Evolutionary conservation across 2,888 invertebrate species (phyloP).

Genomic region (Linnaemya tessellans): DNA sequence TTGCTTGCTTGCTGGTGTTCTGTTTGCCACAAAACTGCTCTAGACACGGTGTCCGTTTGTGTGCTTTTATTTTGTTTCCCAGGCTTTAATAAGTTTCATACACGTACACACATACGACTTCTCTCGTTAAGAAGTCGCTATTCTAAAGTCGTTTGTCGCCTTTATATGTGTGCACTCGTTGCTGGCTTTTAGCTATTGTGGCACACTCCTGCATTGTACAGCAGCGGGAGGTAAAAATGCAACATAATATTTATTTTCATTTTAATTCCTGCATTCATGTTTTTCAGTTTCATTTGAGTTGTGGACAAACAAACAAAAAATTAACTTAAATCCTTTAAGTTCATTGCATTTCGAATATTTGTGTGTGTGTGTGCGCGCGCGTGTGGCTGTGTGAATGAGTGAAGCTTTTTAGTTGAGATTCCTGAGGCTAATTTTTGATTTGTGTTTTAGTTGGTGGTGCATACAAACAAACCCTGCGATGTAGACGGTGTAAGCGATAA

Average conservation of each 20-base stretch:
- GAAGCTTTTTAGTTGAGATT: constrained; percentile 57
- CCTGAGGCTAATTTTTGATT: constrained; percentile 71
- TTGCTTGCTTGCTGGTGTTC: constrained; percentile 8
- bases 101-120: background rate
- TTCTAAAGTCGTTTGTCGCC: constrained; percentile 20
- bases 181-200: constrained; percentile 57
- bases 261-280: constrained; percentile 66
- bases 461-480: constrained; percentile 26
- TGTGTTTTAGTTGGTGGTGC: constrained; percentile 61
- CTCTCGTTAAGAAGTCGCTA: constrained; percentile 29
- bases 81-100: constrained; percentile 63
- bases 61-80: constrained; percentile 66
- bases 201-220: constrained; percentile 68
- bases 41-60: constrained; percentile 68
- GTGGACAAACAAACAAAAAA: constrained; percentile 39
- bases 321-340: constrained; percentile 56
- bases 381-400: constrained; percentile 12
- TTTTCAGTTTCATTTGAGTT: constrained; percentile 50
- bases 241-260: constrained; percentile 70
- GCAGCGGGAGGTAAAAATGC: constrained; percentile 71
- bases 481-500: constrained; percentile 53
- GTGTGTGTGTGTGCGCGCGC: constrained; percentile 3
- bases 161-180: background rate
- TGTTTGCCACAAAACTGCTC: constrained; percentile 35
- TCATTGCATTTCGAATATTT: constrained; percentile 43